Evolutionary conservation across 2,113 vertebrate genomes (phyloP), one percentile per base, ranked within the genome.

Genomic region (Thalassarche chlororhynchos): DNA sequence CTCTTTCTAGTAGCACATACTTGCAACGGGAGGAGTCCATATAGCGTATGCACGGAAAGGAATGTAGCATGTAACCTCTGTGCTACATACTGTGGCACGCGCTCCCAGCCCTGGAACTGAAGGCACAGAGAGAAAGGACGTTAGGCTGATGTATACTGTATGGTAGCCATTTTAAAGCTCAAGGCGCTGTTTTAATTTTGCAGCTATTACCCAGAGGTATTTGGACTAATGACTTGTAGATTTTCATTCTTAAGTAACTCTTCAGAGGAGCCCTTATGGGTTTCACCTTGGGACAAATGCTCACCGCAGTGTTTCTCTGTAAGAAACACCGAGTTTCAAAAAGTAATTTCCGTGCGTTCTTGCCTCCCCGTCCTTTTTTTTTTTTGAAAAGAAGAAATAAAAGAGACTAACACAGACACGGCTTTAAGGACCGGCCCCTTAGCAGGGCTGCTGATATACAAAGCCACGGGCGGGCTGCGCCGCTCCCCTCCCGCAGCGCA

Each of bases 31-130:
- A 97, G 85, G 93, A 66, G 81, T 52, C 68, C 86, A 3, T 8
- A 13, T 4, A 57, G 52, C 1, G 0, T 3, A 10, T 3, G 3
- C 40, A 34, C 7, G 10, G 75, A n/a, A 62, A 81, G 58, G 55
- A 89, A 91, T 55, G 70, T 1, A 21, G 36, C 2, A 1, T 2
- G 9, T 57, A 57, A 77, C 47, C 74, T 44, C 71, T 72, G 76
- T 3, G 90, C 86, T 75, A 36, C n/a, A 28, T 6, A 9, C 65
- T 26, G 65, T 3, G 0, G 64, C 46, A 2, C 0, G 4, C 0
- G 3, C 62, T 84, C 49, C 72, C 20, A 2, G 77, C 38, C 25
- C 36, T 11, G 87, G 17, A 42, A 40, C 79, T 1, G 28, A 15
- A 4, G 19, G 61, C 4, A 3, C 38, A 9, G 12, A 23, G 36